Percentiles rank a stretch among this genome's conserved stretches.
Conservation (phyloP, 1,140 invertebrate genomes). For the Neodiprion lecontei region DNA sequence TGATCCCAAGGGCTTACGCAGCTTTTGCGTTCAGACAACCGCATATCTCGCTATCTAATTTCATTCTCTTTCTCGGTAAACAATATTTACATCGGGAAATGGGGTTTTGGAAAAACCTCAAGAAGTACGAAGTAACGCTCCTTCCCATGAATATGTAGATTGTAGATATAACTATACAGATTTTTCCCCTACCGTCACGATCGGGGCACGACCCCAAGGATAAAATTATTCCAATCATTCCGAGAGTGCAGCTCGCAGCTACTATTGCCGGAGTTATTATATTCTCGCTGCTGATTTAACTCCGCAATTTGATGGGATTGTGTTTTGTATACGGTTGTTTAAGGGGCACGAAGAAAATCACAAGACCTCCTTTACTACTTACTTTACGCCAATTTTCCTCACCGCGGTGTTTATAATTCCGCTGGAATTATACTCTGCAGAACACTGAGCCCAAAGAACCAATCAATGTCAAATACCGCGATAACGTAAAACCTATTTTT, state of each 20-base stretch:
- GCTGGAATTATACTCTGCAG: too few species aligned
- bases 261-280: slow-evolving; percentile 43
- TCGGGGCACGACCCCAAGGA: background rate
- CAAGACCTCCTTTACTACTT: background rate
- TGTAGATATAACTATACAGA: background rate
- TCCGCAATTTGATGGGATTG: slow-evolving; percentile 51
- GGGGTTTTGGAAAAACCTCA: slow-evolving; percentile 47
- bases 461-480: too few species aligned
- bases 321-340: slow-evolving; percentile 34
- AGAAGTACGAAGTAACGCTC: slow-evolving; percentile 38
- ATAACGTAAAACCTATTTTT: too few species aligned
- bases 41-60: slow-evolving; percentile 20
- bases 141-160: slow-evolving; percentile 39
- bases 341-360: background rate
- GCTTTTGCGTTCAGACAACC: slow-evolving; percentile 4
- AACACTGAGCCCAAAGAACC: too few species aligned
- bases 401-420: too few species aligned
- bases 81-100: slow-evolving; percentile 58
- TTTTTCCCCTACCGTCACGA: background rate
- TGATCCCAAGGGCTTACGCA: slow-evolving; percentile 33
- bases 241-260: background rate
- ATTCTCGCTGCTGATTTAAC: slow-evolving; percentile 53
- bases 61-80: slow-evolving; percentile 26
- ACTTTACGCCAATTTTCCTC: too few species aligned
- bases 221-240: background rate